Conservation (phyloP, 2,797 vertebrate genomes). For the Gymnocypris eckloni region DNA sequence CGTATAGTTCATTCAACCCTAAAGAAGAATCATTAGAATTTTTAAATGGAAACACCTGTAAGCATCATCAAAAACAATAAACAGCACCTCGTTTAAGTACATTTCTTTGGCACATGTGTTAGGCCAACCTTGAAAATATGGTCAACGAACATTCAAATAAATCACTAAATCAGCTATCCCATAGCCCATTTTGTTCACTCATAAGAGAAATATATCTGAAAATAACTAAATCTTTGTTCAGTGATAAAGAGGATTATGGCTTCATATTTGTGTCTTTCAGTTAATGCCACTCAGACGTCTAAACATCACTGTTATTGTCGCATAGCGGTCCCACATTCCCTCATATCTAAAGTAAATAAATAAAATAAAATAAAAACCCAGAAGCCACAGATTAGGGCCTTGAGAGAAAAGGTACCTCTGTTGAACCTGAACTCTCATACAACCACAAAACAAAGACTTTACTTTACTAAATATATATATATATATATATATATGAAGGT, state of each 20-base stretch:
- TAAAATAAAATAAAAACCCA: background rate
- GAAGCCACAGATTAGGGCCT: constrained; percentile 25
- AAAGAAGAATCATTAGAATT: background rate
- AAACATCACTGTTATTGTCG: background rate
- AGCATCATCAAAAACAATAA: background rate
- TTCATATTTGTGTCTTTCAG: background rate
- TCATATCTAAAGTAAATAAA: background rate
- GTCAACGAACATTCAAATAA: background rate
- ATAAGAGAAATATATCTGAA: background rate
- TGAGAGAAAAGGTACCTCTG: constrained; percentile 48
- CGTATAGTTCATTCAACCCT: background rate
- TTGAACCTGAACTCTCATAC: constrained; percentile 43
- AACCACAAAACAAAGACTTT: constrained; percentile 38
- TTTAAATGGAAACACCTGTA: background rate
- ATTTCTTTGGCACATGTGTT: background rate
- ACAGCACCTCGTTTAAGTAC: background rate
- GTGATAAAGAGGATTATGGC: background rate
- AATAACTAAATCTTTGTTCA: background rate
- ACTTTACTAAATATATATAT: background rate
- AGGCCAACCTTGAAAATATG: constrained; percentile 13
- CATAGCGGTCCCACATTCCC: background rate
- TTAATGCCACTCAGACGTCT: background rate
- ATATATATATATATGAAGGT: background rate
- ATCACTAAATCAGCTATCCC: background rate
- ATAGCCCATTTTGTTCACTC: background rate